Evolutionary conservation across 53 echinoderm and acorn worm species (phyloP).

Genomic region (Pentamera pediparva): DNA sequence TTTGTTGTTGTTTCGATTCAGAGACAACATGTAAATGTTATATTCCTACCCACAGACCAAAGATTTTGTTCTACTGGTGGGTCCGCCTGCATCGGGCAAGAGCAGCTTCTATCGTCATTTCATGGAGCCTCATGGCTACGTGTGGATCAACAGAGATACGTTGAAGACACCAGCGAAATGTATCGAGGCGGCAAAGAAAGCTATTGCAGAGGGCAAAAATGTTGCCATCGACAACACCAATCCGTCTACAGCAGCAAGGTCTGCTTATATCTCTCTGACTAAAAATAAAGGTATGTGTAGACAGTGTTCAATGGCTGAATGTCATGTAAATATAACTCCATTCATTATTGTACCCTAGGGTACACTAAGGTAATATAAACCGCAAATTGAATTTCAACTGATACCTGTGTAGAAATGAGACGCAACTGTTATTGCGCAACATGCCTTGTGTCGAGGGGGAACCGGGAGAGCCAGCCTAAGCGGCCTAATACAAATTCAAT

Average conservation of each 20-base stretch:
- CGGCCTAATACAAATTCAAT: no score
- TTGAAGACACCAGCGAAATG: conserved; percentile 82
- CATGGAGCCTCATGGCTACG: conserved; percentile 68
- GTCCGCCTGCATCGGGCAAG: conserved; percentile 83
- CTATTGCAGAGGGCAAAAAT: conserved; percentile 61
- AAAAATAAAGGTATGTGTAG: conserved; percentile 52
- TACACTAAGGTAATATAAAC: background rate
- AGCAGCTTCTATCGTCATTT: conserved; percentile 60
- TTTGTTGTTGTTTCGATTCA: background rate
- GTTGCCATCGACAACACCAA: conserved; percentile 91
- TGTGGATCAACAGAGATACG: conserved; percentile 77
- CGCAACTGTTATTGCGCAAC: no score
- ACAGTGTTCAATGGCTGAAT: background rate
- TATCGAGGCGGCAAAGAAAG: conserved; percentile 48
- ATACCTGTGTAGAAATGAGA: no score
- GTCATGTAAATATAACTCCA: no score
- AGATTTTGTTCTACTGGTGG: conserved; percentile 72
- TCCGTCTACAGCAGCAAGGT: conserved; percentile 52
- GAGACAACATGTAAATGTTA: background rate
- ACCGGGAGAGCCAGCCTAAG: no score
- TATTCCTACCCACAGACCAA: conserved; percentile 42
- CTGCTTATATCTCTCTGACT: conserved; percentile 56
- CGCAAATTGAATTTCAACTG: background rate
- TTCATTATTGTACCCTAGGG: background rate
- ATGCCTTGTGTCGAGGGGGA: no score